phyloP scores from a whole-genome alignment of 37 sponge, comb jelly and placozoan species.

The Mnemiopsis leidyi region DNA sequence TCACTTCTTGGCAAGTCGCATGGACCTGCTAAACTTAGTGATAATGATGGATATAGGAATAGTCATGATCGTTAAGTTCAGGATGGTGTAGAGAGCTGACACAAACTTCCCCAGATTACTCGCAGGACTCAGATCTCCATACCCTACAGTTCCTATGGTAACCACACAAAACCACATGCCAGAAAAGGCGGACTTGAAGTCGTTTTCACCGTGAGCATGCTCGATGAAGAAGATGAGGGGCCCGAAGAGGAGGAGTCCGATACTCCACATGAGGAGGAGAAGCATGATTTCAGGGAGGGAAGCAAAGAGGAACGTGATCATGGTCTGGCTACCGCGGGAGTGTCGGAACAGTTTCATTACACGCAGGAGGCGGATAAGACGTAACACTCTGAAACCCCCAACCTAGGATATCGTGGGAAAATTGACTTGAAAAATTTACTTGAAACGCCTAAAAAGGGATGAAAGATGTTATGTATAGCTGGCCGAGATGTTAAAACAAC shows the following conservation, averaged over 20 bases:
- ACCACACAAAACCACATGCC: slow-evolving; percentile 48
- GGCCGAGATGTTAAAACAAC: background rate
- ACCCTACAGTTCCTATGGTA: slow-evolving; percentile 9
- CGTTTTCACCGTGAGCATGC: background rate
- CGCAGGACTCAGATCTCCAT: background rate
- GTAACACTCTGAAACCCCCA: background rate
- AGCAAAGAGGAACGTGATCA: background rate
- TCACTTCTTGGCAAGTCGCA: background rate
- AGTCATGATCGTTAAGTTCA: slow-evolving; percentile 21
- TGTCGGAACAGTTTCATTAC: background rate
- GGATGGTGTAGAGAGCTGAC: background rate
- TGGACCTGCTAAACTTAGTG: slow-evolving; percentile 16
- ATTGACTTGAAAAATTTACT: too few species aligned
- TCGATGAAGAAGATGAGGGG: slow-evolving; percentile 43
- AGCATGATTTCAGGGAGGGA: slow-evolving; percentile 36
- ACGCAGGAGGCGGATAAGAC: background rate
- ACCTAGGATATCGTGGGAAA: background rate
- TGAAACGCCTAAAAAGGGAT: background rate
- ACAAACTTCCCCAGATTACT: slow-evolving; percentile 8
- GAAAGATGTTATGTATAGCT: background rate
- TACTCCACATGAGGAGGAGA: slow-evolving; percentile 15
- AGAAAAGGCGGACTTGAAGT: background rate
- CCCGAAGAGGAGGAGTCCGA: slow-evolving; percentile 4
- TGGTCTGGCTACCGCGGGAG: background rate
- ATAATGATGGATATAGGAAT: slow-evolving; percentile 16